A percentile compares a stretch with the other conserved stretches of the same genome.
Evolutionary conservation across 2,113 vertebrate species (phyloP).

Genomic region (Nycticryphes semicollaris): DNA sequence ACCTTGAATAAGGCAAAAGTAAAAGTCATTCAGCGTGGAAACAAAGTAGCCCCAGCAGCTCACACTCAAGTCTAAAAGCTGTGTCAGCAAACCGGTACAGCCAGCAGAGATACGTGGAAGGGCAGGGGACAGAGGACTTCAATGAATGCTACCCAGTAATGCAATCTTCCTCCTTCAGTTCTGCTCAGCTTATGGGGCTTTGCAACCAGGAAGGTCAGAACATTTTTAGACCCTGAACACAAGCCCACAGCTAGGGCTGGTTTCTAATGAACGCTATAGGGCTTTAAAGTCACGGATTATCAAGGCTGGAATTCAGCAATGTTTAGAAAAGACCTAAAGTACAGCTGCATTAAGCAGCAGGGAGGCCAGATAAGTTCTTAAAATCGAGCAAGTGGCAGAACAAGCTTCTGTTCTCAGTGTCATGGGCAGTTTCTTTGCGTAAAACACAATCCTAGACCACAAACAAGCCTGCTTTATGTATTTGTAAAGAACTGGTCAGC

Average conservation of each 20-base stretch:
- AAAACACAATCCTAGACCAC: background rate
- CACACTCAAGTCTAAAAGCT: background rate
- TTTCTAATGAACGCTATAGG: background rate
- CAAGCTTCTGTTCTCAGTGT: background rate
- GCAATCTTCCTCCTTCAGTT: background rate
- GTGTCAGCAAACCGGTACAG: background rate
- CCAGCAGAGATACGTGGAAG: background rate
- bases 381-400: background rate
- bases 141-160: background rate
- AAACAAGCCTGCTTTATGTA: background rate
- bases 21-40: background rate
- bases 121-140: background rate
- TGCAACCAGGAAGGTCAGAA: background rate
- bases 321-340: slow-evolving; percentile 14
- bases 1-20: slow-evolving; percentile 76
- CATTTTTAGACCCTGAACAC: background rate
- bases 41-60: background rate
- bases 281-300: slow-evolving; percentile 6
- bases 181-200: background rate
- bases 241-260: background rate
- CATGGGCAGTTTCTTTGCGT: background rate
- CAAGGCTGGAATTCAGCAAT: slow-evolving; percentile 17
- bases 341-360: slow-evolving; percentile 56
- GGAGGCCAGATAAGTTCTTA: slow-evolving; percentile 22
- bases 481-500: background rate